phyloP scores from a whole-genome alignment of 2,888 invertebrate genomes.

The Belgica antarctica region DNA sequence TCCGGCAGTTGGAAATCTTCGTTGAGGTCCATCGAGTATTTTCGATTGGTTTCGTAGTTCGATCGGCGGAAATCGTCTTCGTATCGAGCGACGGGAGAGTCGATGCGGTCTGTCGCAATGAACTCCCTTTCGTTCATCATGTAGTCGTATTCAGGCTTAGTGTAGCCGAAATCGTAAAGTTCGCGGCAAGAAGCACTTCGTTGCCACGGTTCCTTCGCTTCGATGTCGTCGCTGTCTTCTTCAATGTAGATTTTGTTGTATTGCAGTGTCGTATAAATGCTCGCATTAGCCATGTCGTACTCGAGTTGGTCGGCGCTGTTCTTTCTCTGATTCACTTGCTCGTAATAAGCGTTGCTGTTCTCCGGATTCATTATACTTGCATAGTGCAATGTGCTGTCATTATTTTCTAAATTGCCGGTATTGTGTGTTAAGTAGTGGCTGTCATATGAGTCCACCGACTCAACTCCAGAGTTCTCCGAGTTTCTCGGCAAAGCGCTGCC shows the following conservation, averaged over 20 bases:
- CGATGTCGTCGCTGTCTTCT: constrained; percentile 46
- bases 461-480: constrained; percentile 54
- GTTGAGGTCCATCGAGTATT: constrained; percentile 66
- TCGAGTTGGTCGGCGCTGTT: constrained; percentile 57
- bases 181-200: constrained; percentile 81
- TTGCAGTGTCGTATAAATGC: constrained; percentile 58
- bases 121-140: constrained; percentile 56
- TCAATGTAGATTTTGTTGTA: constrained; percentile 48
- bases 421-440: constrained; percentile 54
- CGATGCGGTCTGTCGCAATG: constrained; percentile 57
- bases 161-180: constrained; percentile 72
- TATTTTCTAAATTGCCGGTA: constrained; percentile 42
- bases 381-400: constrained; percentile 20
- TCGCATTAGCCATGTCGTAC: constrained; percentile 60
- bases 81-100: constrained; percentile 71
- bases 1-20: constrained; percentile 65
- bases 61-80: constrained; percentile 62
- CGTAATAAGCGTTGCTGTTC: constrained; percentile 7
- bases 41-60: constrained; percentile 60
- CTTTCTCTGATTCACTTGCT: constrained; percentile 27
- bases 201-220: constrained; percentile 61
- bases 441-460: constrained; percentile 55
- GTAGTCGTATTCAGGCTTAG: constrained; percentile 61
- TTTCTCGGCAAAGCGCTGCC: constrained; percentile 54
- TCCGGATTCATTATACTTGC: constrained; percentile 39